A percentile compares a stretch with the other conserved stretches of the same genome.
Evolutionary conservation across 2,888 invertebrate species (phyloP).

Genomic region (Gryllus longicercus): DNA sequence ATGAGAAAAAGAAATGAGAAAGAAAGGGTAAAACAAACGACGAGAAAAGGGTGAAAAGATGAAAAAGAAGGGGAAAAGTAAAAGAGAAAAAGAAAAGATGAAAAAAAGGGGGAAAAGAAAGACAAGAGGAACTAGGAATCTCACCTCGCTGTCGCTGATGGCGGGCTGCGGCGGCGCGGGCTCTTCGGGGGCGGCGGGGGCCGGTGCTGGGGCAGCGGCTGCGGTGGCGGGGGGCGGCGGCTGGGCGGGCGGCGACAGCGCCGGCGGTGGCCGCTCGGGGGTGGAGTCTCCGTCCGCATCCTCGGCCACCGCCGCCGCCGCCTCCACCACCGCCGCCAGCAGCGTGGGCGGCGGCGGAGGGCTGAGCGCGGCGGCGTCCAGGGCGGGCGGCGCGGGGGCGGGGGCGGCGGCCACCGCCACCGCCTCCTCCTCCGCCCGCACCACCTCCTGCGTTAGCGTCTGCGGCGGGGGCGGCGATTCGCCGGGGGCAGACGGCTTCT

Average conservation of each 20-base stretch:
- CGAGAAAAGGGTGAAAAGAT: too few relatives aligned
- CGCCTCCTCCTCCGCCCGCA: too few relatives aligned
- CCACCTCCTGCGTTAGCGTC: background rate
- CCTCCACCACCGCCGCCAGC: conserved; percentile 36
- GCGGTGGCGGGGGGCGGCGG: conserved; percentile 42
- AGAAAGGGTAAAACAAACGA: too few relatives aligned
- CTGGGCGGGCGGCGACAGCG: conserved; percentile 47
- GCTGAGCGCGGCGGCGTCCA: background rate
- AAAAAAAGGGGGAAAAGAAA: too few relatives aligned
- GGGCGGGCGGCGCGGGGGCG: background rate
- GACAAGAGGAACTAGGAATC: background rate
- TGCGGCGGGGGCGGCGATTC: background rate
- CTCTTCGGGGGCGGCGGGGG: conserved; percentile 41
- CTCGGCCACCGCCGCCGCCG: conserved; percentile 29
- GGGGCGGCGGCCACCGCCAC: background rate
- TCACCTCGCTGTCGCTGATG: background rate
- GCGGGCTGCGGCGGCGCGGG: background rate
- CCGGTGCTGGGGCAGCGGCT: conserved; percentile 44
- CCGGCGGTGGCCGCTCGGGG: background rate
- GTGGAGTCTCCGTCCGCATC: conserved; percentile 30
- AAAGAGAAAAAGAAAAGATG: too few relatives aligned
- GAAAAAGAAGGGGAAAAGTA: too few relatives aligned
- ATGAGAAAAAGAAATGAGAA: too few relatives aligned
- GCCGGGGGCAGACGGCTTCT: background rate
- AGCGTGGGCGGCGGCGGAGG: conserved; percentile 61